phyloP scores from a whole-genome alignment of 2,113 vertebrate genomes.

The Sciurus niger region DNA sequence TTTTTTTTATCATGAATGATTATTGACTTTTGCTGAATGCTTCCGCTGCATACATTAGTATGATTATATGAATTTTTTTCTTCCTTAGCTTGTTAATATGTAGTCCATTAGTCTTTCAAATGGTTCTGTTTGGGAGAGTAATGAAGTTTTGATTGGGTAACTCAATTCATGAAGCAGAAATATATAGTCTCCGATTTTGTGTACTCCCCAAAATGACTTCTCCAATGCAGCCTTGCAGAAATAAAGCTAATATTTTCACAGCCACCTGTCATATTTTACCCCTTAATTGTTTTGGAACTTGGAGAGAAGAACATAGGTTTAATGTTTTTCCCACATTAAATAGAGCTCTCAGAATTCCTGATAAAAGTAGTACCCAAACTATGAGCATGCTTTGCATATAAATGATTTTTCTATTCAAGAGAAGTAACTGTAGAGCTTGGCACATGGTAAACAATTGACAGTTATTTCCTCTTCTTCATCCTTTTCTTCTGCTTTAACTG shows the following conservation, averaged over 20 bases:
- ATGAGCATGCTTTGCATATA: neutral
- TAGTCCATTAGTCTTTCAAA: neutral
- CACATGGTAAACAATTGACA: neutral
- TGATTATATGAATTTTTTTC: neutral
- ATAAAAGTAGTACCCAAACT: neutral
- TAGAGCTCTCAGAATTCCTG: neutral
- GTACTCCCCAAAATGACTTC: neutral
- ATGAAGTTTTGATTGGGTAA: neutral
- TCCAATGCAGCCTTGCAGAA: neutral
- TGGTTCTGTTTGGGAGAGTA: neutral
- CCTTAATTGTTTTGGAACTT: neutral
- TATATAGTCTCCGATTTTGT: neutral
- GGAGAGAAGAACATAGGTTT: neutral
- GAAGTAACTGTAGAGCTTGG: neutral
- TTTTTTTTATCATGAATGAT: neutral
- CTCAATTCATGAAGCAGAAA: neutral
- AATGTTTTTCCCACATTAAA: neutral
- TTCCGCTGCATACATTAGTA: neutral
- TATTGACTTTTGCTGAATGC: neutral
- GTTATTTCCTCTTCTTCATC: neutral
- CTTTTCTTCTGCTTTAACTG: neutral
- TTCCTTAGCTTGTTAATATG: neutral
- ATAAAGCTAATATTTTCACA: neutral
- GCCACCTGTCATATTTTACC: neutral
- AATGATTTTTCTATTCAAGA: neutral